Evolutionary conservation across 2,113 vertebrate genomes (phyloP).

Genomic region (Pseudopipra pipra): DNA sequence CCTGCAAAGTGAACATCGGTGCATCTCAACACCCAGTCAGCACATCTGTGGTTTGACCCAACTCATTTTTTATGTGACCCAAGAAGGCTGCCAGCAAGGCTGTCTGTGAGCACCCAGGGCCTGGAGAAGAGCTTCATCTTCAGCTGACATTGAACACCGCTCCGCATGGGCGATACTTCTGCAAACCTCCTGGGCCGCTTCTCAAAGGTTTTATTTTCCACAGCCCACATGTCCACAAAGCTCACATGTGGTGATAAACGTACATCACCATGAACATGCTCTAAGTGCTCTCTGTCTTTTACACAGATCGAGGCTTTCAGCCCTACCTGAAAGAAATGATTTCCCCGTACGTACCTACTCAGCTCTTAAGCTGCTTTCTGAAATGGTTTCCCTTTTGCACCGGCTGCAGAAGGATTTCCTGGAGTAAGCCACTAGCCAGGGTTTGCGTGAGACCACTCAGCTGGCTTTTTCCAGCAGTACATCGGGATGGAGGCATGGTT

Average conservation of each 20-base stretch:
- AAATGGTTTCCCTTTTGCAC: background rate
- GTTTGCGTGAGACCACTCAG: fast-evolving
- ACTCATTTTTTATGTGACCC: conserved; percentile 46
- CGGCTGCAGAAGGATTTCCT: background rate
- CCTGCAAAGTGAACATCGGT: conserved; percentile 31
- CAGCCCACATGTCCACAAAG: background rate
- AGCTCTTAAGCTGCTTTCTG: background rate
- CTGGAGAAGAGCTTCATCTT: background rate
- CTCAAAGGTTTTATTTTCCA: background rate
- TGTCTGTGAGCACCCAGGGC: background rate
- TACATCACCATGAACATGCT: background rate
- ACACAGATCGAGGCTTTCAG: background rate
- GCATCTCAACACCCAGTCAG: conserved; percentile 54
- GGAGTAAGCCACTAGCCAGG: background rate
- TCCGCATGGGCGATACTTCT: background rate
- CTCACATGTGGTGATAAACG: background rate
- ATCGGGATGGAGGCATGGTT: background rate
- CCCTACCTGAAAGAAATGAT: background rate
- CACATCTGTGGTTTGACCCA: conserved; percentile 66
- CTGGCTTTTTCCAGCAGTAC: background rate
- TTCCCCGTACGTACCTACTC: background rate
- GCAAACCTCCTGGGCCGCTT: fast-evolving
- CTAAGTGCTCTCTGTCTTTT: background rate
- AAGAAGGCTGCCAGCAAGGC: background rate
- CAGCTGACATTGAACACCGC: background rate